Evolutionary conservation across 2,113 vertebrate species (phyloP).

Genomic region (Sylvicapra grimmia): DNA sequence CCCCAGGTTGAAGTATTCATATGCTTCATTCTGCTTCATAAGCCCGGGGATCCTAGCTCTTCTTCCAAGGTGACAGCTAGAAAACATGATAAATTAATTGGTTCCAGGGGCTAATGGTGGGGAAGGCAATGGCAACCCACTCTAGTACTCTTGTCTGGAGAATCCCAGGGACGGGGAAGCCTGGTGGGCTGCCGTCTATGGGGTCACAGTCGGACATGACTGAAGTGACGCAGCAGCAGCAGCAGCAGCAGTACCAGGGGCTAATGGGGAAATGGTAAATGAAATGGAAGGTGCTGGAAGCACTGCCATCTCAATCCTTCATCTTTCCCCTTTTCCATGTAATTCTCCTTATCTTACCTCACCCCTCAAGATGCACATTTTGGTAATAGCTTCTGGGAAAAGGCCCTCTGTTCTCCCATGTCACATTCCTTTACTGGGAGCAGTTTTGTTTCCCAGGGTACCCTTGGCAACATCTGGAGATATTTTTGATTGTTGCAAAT

Average conservation of each 20-base stretch:
- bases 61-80: background rate
- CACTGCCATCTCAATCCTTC: background rate
- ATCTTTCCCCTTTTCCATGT: background rate
- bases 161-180: too few relatives aligned
- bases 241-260: background rate
- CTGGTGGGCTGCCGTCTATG: too few relatives aligned
- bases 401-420: background rate
- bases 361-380: background rate
- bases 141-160: too few relatives aligned
- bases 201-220: rapidly evolving
- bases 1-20: background rate
- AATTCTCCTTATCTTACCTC: background rate
- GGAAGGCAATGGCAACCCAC: too few relatives aligned
- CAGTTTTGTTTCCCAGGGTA: background rate
- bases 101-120: background rate
- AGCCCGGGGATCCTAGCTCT: background rate
- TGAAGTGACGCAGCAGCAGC: too few relatives aligned
- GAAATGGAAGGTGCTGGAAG: background rate
- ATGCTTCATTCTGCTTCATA: background rate
- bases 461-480: background rate
- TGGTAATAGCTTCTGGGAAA: background rate
- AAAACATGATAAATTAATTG: slow-evolving; percentile 12
- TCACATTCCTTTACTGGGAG: background rate
- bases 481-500: background rate
- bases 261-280: background rate